Conservation (phyloP, 2,888 invertebrate species). For the Drosophila trichaetosa region DNA sequence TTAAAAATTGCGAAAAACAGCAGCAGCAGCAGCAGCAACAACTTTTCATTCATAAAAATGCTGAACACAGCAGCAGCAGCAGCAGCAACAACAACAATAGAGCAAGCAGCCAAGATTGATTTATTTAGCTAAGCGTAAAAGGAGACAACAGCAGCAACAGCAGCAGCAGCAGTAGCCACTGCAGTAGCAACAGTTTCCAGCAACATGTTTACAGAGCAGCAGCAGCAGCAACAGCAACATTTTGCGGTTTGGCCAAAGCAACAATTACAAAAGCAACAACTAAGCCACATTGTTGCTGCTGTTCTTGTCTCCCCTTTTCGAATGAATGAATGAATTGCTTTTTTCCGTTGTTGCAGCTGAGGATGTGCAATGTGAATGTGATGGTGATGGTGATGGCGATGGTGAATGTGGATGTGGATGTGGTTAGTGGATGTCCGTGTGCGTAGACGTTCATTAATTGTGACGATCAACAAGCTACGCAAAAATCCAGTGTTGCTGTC, state of each 20-base stretch:
- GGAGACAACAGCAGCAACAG: constrained; percentile 37
- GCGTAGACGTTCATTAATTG: constrained; percentile 83
- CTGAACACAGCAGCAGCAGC: constrained; percentile 43
- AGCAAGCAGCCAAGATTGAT: constrained; percentile 47
- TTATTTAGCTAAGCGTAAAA: constrained; percentile 63
- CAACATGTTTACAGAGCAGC: constrained; percentile 64
- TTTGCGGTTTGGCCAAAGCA: constrained; percentile 73
- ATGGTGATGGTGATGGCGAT: constrained; percentile 21
- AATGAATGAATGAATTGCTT: constrained; percentile 79
- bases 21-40: constrained; percentile 46
- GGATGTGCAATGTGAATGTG: constrained; percentile 60
- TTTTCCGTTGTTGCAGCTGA: constrained; percentile 72
- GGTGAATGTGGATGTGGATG: constrained; percentile 41
- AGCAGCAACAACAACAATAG: constrained; percentile 47
- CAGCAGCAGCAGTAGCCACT: constrained; percentile 3
- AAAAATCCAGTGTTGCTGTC: constrained; percentile 59
- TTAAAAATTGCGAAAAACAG: constrained; percentile 56
- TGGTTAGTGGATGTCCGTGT: constrained; percentile 69
- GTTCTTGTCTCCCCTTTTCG: constrained; percentile 56
- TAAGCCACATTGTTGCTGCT: constrained; percentile 49
- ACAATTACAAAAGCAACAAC: constrained; percentile 65
- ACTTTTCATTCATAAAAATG: constrained; percentile 71
- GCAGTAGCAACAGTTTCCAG: constrained; percentile 31
- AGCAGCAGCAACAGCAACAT: constrained; percentile 57
- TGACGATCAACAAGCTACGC: constrained; percentile 82